Evolutionary conservation across 92 coral and sea anemone genomes (phyloP).

Genomic region (Palythoa caribaeorum): DNA sequence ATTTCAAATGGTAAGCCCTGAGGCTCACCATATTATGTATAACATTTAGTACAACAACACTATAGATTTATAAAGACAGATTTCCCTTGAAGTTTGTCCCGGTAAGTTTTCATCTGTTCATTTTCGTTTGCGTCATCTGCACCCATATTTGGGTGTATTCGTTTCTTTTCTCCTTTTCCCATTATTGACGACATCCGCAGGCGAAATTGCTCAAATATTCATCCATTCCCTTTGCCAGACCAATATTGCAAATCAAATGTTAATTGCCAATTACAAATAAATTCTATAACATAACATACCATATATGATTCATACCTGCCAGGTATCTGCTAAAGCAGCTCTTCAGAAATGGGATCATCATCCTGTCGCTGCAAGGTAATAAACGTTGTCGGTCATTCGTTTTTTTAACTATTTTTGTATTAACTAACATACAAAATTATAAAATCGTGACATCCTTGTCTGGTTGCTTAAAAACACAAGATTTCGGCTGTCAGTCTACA

Average conservation of each 20-base stretch:
- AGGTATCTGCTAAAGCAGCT: slow-evolving; percentile 72
- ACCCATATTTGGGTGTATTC: not conserved
- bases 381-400: not conserved
- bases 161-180: not conserved
- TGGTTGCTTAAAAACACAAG: no score
- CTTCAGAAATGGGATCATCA: slow-evolving; percentile 79
- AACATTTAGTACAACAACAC: not conserved
- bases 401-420: not conserved
- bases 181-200: not conserved
- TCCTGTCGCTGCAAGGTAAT: slow-evolving; percentile 77
- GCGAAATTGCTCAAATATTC: not conserved
- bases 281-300: no score
- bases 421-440: not conserved
- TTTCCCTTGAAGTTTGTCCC: no score
- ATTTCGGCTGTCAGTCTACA: no score
- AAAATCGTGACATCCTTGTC: not conserved
- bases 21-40: no score
- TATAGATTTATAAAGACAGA: no score
- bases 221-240: no score
- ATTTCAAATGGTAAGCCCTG: no score
- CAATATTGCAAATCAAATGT: no score
- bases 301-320: not conserved
- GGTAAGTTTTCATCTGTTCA: no score
- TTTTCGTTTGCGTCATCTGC: not conserved
- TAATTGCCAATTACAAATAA: no score